Percentiles rank a stretch among this genome's conserved stretches.
phyloP scores from a whole-genome alignment of 2,113 vertebrate species.

The Trachemys scripta region DNA sequence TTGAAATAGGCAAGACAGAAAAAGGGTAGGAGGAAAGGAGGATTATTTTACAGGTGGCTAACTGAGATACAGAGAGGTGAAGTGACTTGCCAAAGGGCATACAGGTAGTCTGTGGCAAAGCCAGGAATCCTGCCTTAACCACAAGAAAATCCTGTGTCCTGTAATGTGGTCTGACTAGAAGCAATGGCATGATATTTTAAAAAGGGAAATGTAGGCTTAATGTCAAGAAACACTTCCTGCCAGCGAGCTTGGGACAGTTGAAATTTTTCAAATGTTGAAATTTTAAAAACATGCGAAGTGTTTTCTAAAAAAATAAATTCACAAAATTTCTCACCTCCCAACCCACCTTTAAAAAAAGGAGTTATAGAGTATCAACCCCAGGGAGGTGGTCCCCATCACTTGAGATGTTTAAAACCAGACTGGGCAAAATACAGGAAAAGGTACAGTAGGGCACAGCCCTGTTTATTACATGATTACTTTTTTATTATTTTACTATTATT shows the following conservation, averaged over 20 bases:
- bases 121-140: accelerated
- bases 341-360: neutral
- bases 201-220: neutral
- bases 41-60: accelerated
- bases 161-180: neutral
- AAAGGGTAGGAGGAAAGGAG: neutral
- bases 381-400: accelerated
- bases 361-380: neutral
- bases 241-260: neutral
- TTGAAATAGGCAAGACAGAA: neutral
- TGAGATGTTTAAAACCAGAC: neutral
- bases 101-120: neutral
- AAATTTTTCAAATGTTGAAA: accelerated
- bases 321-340: neutral
- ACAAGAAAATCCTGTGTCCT: neutral
- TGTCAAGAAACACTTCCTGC: neutral
- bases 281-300: accelerated
- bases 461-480: neutral
- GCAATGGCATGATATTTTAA: neutral
- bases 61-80: neutral
- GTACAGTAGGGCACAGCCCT: neutral
- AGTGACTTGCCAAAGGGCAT: neutral
- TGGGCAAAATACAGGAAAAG: neutral
- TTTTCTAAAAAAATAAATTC: neutral
- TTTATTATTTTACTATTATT: neutral